Conservation (phyloP, 1,140 invertebrate genomes). For the Pogonognathellus flavescens region DNA sequence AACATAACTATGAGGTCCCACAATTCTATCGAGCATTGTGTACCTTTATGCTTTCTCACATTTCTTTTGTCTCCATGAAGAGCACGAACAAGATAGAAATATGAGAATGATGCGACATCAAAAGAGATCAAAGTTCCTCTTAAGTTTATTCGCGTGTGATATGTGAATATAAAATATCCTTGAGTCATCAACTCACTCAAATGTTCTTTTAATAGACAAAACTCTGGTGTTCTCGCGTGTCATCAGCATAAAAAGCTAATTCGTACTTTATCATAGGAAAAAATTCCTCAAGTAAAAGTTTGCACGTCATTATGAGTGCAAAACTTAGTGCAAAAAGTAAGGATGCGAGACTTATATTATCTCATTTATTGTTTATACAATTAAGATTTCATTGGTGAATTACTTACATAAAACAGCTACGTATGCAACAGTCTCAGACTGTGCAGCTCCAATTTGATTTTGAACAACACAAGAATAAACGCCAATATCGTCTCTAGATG, state of each 20-base stretch:
- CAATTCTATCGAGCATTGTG: too few species aligned
- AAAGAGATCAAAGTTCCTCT: too few species aligned
- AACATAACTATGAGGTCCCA: too few species aligned
- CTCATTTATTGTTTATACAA: too few species aligned
- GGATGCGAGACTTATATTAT: too few species aligned
- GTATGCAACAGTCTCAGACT: constrained; percentile 78
- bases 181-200: background rate
- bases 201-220: background rate
- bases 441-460: constrained; percentile 81
- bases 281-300: background rate
- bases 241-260: background rate
- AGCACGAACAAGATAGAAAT: too few species aligned
- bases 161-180: background rate
- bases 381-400: too few species aligned
- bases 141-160: too few species aligned
- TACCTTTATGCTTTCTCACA: too few species aligned
- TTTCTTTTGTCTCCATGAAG: too few species aligned
- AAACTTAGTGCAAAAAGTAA: too few species aligned
- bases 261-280: background rate
- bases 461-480: constrained; percentile 83
- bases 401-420: constrained; percentile 86
- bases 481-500: constrained; percentile 82
- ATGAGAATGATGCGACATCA: too few species aligned
- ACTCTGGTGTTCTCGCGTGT: background rate
- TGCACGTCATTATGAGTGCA: background rate